Evolutionary conservation across 2,797 vertebrate species (phyloP).

Genomic region (Harpagifer antarcticus): DNA sequence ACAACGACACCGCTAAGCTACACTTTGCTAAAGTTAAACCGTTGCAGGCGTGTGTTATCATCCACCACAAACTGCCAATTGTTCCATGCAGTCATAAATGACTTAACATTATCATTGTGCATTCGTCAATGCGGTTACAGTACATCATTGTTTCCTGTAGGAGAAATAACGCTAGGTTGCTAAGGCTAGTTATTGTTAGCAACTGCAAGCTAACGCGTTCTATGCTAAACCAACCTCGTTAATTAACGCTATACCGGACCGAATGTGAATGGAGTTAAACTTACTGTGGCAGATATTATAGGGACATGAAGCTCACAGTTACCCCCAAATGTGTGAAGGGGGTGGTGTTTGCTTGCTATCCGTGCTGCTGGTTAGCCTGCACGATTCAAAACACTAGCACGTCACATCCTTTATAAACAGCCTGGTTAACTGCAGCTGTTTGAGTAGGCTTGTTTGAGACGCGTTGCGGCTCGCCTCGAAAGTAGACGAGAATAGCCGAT

Average conservation of each 20-base stretch:
- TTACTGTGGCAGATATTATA: conserved; percentile 56
- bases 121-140: background rate
- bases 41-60: background rate
- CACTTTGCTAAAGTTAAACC: background rate
- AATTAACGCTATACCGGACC: background rate
- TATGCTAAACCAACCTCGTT: background rate
- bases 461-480: too few relatives aligned
- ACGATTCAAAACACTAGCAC: conserved; percentile 71
- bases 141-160: background rate
- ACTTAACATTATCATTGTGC: background rate
- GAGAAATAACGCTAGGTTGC: background rate
- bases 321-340: conserved; percentile 31
- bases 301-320: conserved; percentile 60
- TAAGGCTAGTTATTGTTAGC: conserved; percentile 48
- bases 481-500: too few relatives aligned
- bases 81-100: accelerated
- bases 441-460: too few relatives aligned
- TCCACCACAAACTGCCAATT: background rate
- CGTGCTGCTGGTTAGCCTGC: conserved; percentile 46
- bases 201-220: conserved; percentile 24
- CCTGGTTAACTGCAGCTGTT: background rate
- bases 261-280: conserved; percentile 4
- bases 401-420: conserved; percentile 70
- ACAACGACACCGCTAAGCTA: background rate
- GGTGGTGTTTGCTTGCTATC: conserved; percentile 5